Conservation (phyloP, 2,113 vertebrate genomes). For the Amia ocellicauda region DNA sequence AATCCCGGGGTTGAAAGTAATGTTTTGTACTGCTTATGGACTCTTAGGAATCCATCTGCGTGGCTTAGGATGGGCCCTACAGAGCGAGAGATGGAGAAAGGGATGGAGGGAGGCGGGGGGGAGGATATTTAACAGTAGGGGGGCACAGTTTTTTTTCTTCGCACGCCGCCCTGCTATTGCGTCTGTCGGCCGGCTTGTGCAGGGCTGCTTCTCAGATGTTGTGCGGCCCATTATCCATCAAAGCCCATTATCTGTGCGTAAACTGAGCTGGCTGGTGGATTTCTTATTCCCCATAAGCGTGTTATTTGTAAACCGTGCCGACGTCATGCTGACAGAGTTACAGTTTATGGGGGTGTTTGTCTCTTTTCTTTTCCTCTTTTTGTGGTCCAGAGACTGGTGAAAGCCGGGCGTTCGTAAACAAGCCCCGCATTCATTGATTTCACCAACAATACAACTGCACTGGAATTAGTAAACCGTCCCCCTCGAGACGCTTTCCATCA, state of each 20-base stretch:
- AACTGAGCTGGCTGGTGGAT: conserved; percentile 23
- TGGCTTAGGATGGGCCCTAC: too few species aligned
- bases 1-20: not conserved
- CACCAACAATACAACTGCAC: not conserved
- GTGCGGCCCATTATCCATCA: too few species aligned
- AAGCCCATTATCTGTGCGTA: conserved; percentile 14
- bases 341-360: conserved; percentile 2
- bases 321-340: conserved; percentile 12
- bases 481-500: conserved; percentile 7
- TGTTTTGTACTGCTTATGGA: not conserved
- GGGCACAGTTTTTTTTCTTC: too few species aligned
- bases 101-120: too few species aligned
- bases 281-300: conserved; percentile 12
- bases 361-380: too few species aligned
- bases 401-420: not conserved
- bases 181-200: too few species aligned
- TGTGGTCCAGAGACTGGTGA: conserved; percentile 11
- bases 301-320: conserved; percentile 13
- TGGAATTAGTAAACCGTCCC: not conserved
- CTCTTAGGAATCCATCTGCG: not conserved
- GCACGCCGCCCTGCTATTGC: too few species aligned
- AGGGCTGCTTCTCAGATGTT: too few species aligned
- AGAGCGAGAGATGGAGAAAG: not conserved
- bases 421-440: not conserved
- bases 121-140: too few species aligned